phyloP scores from a whole-genome alignment of 2,888 invertebrate species.

The Diogma glabrata region DNA sequence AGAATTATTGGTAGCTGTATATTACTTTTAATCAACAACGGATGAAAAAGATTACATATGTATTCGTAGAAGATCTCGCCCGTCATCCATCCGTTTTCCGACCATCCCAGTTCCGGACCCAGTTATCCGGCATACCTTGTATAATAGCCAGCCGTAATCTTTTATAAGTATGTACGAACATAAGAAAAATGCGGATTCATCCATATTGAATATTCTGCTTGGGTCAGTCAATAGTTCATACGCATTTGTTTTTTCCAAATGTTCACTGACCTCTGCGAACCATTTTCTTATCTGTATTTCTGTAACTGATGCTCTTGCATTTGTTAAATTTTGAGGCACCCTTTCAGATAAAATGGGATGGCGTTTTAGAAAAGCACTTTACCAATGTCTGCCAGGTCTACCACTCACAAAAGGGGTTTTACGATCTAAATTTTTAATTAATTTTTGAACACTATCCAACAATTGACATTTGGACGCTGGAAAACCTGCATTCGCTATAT shows the following conservation, averaged over 20 bases:
- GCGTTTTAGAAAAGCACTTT: slow-evolving; percentile 24
- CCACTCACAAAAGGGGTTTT: slow-evolving; percentile 22
- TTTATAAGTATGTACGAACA: slow-evolving; percentile 13
- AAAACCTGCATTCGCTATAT: slow-evolving; percentile 23
- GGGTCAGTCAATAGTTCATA: slow-evolving; percentile 22
- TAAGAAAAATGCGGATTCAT: slow-evolving; percentile 26
- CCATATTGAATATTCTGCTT: slow-evolving; percentile 26
- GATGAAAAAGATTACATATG: slow-evolving; percentile 29
- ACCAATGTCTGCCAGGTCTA: slow-evolving; percentile 29
- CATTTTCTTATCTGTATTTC: slow-evolving; percentile 24
- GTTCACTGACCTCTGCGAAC: slow-evolving; percentile 23
- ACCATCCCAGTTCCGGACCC: slow-evolving; percentile 29
- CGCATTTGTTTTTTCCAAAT: slow-evolving; percentile 21
- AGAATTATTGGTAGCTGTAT: slow-evolving; percentile 29
- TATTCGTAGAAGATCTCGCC: slow-evolving; percentile 31
- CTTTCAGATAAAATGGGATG: slow-evolving; percentile 24
- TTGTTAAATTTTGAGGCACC: slow-evolving; percentile 24
- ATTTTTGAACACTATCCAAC: slow-evolving; percentile 23
- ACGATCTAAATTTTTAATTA: slow-evolving; percentile 18
- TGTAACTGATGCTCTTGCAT: slow-evolving; percentile 22
- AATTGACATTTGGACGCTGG: slow-evolving; percentile 26
- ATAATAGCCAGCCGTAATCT: neutral
- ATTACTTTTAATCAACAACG: slow-evolving; percentile 27
- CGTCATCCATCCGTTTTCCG: slow-evolving; percentile 35
- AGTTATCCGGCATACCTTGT: slow-evolving; percentile 17